phyloP scores from a whole-genome alignment of 2,888 invertebrate species.

The Germaria angustata region DNA sequence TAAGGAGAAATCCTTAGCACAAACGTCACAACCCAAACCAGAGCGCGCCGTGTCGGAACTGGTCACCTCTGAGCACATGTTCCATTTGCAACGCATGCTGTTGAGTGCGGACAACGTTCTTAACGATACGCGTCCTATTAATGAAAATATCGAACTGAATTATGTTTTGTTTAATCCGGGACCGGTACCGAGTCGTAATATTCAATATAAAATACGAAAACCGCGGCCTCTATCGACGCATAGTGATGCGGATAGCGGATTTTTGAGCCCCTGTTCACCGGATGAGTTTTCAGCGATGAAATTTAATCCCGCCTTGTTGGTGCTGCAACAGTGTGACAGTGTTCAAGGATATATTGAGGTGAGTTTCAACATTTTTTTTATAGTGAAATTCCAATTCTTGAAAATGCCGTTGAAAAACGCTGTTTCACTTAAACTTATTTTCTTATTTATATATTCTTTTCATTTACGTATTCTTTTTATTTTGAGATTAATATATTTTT shows the following conservation, averaged over 20 bases:
- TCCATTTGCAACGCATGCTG: conserved; percentile 74
- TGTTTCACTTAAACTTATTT: too few relatives aligned
- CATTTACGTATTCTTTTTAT: too few relatives aligned
- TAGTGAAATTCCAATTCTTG: too few relatives aligned
- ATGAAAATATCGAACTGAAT: conserved; percentile 79
- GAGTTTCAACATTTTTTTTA: conserved; percentile 67
- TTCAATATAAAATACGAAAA: conserved; percentile 79
- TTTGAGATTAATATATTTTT: too few relatives aligned
- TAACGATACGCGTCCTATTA: conserved; percentile 75
- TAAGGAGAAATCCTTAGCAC: conserved; percentile 65
- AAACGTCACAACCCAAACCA: not conserved
- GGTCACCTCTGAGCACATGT: conserved; percentile 74
- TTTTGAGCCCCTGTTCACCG: conserved; percentile 84
- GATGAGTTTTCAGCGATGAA: conserved; percentile 79
- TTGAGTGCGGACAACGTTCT: conserved; percentile 71
- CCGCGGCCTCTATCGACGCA: conserved; percentile 79
- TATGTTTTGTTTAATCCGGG: conserved; percentile 79
- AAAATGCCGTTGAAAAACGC: too few relatives aligned
- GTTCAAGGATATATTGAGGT: conserved; percentile 80
- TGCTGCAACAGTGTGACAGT: conserved; percentile 79
- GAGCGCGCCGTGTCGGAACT: conserved; percentile 74
- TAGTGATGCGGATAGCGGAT: conserved; percentile 85
- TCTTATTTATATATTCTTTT: too few relatives aligned
- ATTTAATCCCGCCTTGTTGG: conserved; percentile 77
- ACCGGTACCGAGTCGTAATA: conserved; percentile 78